Conservation (phyloP, 2,888 invertebrate genomes). For the Ashinkailepas kermadecensis region DNA sequence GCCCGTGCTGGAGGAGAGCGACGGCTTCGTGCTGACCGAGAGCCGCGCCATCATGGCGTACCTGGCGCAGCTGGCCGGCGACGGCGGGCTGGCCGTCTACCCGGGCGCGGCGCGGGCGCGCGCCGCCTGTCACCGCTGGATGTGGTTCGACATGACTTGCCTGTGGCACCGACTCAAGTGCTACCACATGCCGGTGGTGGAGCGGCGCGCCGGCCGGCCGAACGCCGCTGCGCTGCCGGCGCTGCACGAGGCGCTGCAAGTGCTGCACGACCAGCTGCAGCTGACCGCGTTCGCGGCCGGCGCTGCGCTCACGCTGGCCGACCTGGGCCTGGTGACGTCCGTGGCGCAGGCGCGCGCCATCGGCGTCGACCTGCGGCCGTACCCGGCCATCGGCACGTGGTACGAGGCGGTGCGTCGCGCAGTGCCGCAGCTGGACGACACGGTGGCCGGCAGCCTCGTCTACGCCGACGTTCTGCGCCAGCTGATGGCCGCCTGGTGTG, state of each 20-base stretch:
- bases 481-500: background rate
- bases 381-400: background rate
- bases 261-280: background rate
- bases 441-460: background rate
- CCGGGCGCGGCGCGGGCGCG: background rate
- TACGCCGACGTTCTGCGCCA: background rate
- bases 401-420: background rate
- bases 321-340: background rate
- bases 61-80: background rate
- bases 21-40: background rate
- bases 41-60: background rate
- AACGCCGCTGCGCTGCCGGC: background rate
- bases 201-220: background rate
- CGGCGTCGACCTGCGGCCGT: background rate
- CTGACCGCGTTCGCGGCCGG: background rate
- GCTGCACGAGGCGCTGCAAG: background rate
- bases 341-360: conserved; percentile 11
- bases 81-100: background rate
- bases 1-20: background rate
- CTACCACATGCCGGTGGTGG: conserved; percentile 10
- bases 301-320: background rate
- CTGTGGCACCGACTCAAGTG: background rate
- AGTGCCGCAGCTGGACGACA: background rate
- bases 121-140: background rate
- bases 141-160: background rate